phyloP scores from a whole-genome alignment of 2,888 invertebrate genomes.

The Strigamia maritima region DNA sequence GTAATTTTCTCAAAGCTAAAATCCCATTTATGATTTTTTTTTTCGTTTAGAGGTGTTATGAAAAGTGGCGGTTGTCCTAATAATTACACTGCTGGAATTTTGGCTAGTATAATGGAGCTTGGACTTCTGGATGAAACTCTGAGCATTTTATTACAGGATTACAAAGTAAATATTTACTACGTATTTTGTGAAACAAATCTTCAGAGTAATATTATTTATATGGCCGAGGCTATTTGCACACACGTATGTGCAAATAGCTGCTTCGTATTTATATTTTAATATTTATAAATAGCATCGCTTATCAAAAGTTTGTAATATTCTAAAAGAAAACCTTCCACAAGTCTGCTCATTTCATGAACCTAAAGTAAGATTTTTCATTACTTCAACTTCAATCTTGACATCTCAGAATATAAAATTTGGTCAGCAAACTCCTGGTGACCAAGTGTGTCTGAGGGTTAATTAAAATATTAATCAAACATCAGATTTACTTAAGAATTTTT shows the following conservation, averaged over 20 bases:
- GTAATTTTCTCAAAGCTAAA: too few species aligned
- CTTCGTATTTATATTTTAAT: too few species aligned
- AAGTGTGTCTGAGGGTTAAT: background rate
- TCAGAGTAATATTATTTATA: background rate
- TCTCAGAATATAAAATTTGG: too few species aligned
- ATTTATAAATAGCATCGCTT: background rate
- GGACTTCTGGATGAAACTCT: slow-evolving; percentile 57
- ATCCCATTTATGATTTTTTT: too few species aligned
- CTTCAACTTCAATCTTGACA: too few species aligned
- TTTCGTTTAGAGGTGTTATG: slow-evolving; percentile 54
- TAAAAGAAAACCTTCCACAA: slow-evolving; percentile 54
- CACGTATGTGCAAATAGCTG: too few species aligned
- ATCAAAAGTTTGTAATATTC: slow-evolving; percentile 48
- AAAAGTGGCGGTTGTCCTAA: slow-evolving; percentile 62
- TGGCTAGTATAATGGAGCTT: slow-evolving; percentile 53
- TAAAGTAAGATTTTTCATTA: background rate
- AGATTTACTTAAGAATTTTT: too few species aligned
- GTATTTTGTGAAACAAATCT: background rate
- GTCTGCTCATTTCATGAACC: slow-evolving; percentile 54
- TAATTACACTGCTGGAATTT: slow-evolving; percentile 60
- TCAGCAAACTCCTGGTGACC: too few species aligned
- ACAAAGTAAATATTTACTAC: slow-evolving; percentile 51
- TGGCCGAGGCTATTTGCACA: too few species aligned
- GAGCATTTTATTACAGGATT: slow-evolving; percentile 48
- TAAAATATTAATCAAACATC: too few species aligned